Percentiles rank a stretch among this genome's conserved stretches.
phyloP scores from a whole-genome alignment of 2,113 vertebrate genomes.

The Cichladusa arquata region DNA sequence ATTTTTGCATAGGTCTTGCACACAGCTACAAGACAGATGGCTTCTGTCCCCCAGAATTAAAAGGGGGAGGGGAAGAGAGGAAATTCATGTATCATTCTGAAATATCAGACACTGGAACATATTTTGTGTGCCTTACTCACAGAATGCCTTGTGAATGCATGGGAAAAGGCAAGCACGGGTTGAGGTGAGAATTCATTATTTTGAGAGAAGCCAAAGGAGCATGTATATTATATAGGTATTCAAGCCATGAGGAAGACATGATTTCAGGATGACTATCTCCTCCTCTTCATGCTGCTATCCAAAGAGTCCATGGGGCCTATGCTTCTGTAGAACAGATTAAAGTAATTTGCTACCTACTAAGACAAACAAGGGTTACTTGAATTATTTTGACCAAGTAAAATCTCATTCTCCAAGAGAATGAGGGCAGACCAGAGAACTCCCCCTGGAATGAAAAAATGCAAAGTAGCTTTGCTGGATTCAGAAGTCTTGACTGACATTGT shows the following conservation, averaged over 20 bases:
- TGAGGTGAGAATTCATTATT: background rate
- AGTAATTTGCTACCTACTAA: background rate
- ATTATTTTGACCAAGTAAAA: background rate
- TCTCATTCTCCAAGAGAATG: background rate
- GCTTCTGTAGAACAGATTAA: background rate
- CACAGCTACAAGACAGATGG: background rate
- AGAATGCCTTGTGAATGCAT: background rate
- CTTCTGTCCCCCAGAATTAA: background rate
- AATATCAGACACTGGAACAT: background rate
- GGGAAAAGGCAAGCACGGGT: background rate
- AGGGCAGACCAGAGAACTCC: background rate
- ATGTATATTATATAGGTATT: background rate
- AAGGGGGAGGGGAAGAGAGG: background rate
- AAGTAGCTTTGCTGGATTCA: background rate
- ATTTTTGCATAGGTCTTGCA: background rate
- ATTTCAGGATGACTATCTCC: background rate
- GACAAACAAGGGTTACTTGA: background rate
- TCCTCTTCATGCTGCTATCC: background rate
- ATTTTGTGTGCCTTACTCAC: background rate
- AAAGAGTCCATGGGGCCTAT: background rate
- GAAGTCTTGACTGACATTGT: background rate
- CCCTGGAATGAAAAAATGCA: background rate
- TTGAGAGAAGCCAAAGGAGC: background rate
- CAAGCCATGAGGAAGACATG: background rate
- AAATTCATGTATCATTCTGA: background rate